Conservation (phyloP, 2,888 invertebrate genomes). For the Copidosoma aretas region DNA sequence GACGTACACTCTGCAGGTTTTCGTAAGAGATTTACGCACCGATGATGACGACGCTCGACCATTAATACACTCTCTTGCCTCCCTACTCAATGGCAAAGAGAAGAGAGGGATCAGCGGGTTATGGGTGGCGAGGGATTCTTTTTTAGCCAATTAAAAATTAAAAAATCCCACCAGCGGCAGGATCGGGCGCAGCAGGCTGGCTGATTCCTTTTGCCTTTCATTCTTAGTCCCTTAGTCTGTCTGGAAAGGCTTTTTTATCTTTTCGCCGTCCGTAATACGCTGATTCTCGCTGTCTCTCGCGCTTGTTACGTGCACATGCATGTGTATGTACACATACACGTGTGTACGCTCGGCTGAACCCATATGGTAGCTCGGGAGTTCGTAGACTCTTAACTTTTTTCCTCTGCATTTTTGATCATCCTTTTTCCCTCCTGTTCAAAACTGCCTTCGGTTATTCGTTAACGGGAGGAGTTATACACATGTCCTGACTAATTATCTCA, state of each 20-base stretch:
- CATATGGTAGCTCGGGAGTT: not conserved
- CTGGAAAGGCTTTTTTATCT: not conserved
- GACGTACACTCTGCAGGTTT: not conserved
- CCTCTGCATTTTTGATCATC: not conserved
- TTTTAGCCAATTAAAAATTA: constrained; percentile 62
- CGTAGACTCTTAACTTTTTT: not conserved
- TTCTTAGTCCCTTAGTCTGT: constrained; percentile 15
- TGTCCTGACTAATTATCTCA: no score
- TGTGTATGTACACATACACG: no score
- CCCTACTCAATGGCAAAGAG: not conserved
- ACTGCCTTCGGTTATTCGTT: constrained; percentile 37
- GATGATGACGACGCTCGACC: not conserved
- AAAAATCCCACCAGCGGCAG: constrained; percentile 47
- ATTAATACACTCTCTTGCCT: constrained; percentile 4
- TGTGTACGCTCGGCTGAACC: not conserved
- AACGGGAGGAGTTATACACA: not conserved
- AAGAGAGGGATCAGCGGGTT: no score
- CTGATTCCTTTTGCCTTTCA: constrained; percentile 12
- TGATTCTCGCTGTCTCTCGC: constrained; percentile 24
- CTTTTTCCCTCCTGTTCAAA: not conserved
- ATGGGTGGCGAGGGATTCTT: constrained; percentile 21
- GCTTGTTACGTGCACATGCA: constrained; percentile 15
- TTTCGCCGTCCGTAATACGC: not conserved
- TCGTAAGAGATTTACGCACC: constrained; percentile 4
- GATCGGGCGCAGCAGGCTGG: not conserved